Base-by-base conservation (phyloP, 2,113 vertebrate genomes). In the Larimichthys crocea region DNA sequence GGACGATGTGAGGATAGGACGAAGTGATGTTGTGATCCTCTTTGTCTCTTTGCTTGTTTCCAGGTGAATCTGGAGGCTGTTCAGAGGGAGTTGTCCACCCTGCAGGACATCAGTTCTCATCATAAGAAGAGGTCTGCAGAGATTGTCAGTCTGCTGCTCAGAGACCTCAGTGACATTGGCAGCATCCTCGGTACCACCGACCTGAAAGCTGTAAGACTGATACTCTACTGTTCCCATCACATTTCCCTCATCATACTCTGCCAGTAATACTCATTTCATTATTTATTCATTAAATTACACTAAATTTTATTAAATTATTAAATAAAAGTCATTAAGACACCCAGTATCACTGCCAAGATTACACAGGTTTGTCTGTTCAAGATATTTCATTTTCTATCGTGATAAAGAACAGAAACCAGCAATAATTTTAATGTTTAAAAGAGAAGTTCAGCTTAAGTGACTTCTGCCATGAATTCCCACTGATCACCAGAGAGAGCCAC, bases 91-190 rank as follows among this genome's bases (percentile, higher is more conserved):
- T 79, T 98, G 76, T 92, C 87, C 50, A 93, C 96, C 68, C 79
- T 98, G 40, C 96, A 98, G 88, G 97, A 99, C 72, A 91, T 98
- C 70, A 96, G 95, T 70, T 95, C 95, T 78, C 97, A 97, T 83
- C 97, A 98, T 85, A 98, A 95, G 89, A 98, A 96, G 88, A 95
- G 97, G 74, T 96, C 97, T 0, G 95, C 95, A 0, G 97, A 99
- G 86, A 97, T 98, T 86, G 88, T 99, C 55, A 96, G 94, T 71
- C 89, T 99, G 88, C 94, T 99, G 80, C 91, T 98, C 16, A 96
- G 97, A 89, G 98, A 99, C 53, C 95, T 99, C 76, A 95, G 95
- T 0, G 97, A 99, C 86, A 96, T 99, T 0, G 97, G 97, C 10
- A 92, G 94, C 3, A 93, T 96, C 73, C 97, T 98, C 0, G 96